Conservation (phyloP, 2,113 vertebrate genomes). For the Triplophysa siluroides region DNA sequence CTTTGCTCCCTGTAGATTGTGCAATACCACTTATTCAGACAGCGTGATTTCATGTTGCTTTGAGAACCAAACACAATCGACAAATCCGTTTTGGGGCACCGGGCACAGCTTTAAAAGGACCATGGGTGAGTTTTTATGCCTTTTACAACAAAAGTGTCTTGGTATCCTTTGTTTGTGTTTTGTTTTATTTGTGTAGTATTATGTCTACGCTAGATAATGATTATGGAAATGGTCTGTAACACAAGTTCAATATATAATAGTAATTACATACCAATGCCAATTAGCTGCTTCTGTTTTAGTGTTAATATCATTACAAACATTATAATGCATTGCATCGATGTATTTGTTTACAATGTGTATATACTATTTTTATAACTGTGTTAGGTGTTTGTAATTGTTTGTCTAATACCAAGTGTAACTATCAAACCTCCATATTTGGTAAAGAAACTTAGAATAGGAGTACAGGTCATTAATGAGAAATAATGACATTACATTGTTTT, state of each 20-base stretch:
- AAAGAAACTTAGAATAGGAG: neutral
- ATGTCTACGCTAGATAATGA: neutral
- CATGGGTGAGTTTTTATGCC: conserved; percentile 70
- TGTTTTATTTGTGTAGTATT: neutral
- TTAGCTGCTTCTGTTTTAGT: too few species aligned
- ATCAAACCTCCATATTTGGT: neutral
- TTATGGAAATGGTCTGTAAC: too few species aligned
- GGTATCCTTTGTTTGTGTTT: neutral
- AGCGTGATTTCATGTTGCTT: neutral
- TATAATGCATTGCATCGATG: too few species aligned
- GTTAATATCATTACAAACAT: too few species aligned
- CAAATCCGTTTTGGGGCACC: neutral
- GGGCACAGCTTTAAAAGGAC: conserved; percentile 9
- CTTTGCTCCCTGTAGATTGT: conserved; percentile 32
- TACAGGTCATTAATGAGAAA: neutral
- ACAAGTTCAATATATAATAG: too few species aligned
- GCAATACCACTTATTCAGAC: conserved; percentile 27
- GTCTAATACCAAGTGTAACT: neutral
- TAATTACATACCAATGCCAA: too few species aligned
- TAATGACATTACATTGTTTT: neutral
- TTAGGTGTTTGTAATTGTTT: too few species aligned
- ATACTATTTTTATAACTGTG: too few species aligned
- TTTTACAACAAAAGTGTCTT: neutral
- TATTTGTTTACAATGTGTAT: neutral
- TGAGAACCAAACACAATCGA: conserved; percentile 14